A percentile compares a stretch with the other conserved stretches of the same genome.
These are phyloP conservation scores for Brachypteracias leptosomus DNA, from an alignment of 2,113 vertebrate genomes.

Conservation along the genomic window DNA sequence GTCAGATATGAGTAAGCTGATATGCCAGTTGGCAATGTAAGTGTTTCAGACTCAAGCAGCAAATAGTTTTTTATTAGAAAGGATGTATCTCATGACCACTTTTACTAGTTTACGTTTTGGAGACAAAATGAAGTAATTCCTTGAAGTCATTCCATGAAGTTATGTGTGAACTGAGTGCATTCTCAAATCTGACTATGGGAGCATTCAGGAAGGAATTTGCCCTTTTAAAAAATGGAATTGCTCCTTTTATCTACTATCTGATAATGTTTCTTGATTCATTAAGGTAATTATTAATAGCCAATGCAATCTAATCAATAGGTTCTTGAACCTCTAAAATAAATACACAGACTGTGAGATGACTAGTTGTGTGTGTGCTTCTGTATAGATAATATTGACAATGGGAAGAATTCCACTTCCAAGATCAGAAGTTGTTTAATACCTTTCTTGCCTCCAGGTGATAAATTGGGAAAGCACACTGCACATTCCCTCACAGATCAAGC, in stretches of 20 bases:
- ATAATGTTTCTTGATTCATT: not conserved
- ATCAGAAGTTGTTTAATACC: not conserved
- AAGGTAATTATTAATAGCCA: not conserved
- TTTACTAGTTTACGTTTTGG: not conserved
- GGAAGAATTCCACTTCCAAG: not conserved
- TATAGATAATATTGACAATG: not conserved
- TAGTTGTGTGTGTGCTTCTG: fast-evolving
- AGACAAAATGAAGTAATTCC: not conserved
- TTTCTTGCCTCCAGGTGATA: constrained; percentile 84
- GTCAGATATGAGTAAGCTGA: not conserved
- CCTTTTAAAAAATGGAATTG: not conserved
- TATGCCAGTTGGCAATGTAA: not conserved
- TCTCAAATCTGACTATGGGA: not conserved
- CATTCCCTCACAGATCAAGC: constrained; percentile 91
- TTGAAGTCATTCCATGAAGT: not conserved
- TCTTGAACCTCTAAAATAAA: not conserved
- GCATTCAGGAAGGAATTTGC: not conserved
- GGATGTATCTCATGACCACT: not conserved
- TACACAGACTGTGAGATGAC: not conserved
- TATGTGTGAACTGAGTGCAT: not conserved
- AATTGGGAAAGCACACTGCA: constrained; percentile 98
- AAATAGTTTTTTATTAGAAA: not conserved
- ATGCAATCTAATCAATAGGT: not conserved
- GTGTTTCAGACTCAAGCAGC: not conserved
- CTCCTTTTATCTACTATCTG: not conserved